Evolutionary conservation across 2,797 vertebrate species (phyloP).

Genomic region (Tokudaia muenninki): DNA sequence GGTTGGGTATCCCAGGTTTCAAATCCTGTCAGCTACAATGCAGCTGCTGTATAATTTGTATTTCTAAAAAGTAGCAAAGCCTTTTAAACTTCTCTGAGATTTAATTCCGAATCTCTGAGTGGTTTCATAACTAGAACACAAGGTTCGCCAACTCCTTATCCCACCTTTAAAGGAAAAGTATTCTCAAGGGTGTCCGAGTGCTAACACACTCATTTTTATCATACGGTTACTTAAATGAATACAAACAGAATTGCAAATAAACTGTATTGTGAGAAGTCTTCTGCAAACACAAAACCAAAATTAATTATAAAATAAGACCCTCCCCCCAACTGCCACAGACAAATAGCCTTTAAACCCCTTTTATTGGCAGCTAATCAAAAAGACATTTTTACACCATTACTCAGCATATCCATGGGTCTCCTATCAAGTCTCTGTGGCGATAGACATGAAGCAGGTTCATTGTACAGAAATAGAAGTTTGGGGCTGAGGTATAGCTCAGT

Average conservation of each 20-base stretch:
- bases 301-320: not conserved
- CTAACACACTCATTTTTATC: not conserved
- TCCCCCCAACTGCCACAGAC: not conserved
- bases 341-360: not conserved
- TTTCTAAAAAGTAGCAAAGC: not conserved
- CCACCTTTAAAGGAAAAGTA: conserved; percentile 42
- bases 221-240: not conserved
- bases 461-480: not conserved
- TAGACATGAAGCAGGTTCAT: not conserved
- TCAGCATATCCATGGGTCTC: not conserved
- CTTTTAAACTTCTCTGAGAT: not conserved
- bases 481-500: not conserved
- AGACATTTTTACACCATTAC: not conserved
- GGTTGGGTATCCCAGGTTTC: not conserved
- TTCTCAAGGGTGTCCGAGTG: not conserved
- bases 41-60: not conserved
- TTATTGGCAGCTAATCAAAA: not conserved
- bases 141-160: not conserved
- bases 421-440: not conserved
- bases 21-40: not conserved
- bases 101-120: not conserved
- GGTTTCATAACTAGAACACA: conserved; percentile 20
- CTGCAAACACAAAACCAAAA: not conserved
- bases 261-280: not conserved
- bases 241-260: not conserved